Base-by-base conservation (phyloP, 30 jellyfish, hydroid and myxozoan species). In the Hydractinia echinata region DNA sequence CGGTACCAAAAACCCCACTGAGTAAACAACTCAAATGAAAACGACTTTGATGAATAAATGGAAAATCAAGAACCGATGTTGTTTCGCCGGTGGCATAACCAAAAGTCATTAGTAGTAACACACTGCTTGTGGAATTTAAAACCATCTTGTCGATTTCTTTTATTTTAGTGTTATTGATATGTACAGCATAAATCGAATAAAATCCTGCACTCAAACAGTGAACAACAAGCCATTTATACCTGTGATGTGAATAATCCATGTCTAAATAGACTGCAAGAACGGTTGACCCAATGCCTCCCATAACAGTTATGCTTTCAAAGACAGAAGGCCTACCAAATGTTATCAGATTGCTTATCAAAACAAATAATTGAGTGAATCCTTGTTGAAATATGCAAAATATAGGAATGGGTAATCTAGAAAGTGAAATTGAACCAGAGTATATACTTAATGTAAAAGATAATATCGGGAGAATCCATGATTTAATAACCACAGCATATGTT, bases 341-440 rank as follows among this genome's bases (percentile, higher is more conserved):
- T 71, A 20, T 15, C 61, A 20, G 81, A 20, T 71, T 19, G 11
- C 30, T n/a, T 58, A 71, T 19, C 61, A 50, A 30, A 19, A 52
- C 8, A 30, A 71, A 20, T 15, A 54, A 19, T 48, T 71, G 81
- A 19, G 61, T 20, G 15, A 5, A 8, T 15, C 81, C 81, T 19
- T 77, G 85, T 61, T 77, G 85, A 9, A 77, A 18, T 10, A 77
- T 49, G 8, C 79, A 77, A 77, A 77, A 77, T 44, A 77, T 30
- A 10, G 85, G 85, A 19, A 77, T 50, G 60, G 85, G 85, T 15
- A 88, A 79, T 50, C 76, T 79, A 4, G 96, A 88, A 8, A 88
- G 85, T 7, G 93, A 85, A 44, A 19, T 73, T 44, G 96, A 88
- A 15, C 96, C 96, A 76, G 93, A 82, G 71, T 88, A 88, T 15